Conservation (phyloP, 2,113 vertebrate genomes). For the Syngnathoides biaculeatus region DNA sequence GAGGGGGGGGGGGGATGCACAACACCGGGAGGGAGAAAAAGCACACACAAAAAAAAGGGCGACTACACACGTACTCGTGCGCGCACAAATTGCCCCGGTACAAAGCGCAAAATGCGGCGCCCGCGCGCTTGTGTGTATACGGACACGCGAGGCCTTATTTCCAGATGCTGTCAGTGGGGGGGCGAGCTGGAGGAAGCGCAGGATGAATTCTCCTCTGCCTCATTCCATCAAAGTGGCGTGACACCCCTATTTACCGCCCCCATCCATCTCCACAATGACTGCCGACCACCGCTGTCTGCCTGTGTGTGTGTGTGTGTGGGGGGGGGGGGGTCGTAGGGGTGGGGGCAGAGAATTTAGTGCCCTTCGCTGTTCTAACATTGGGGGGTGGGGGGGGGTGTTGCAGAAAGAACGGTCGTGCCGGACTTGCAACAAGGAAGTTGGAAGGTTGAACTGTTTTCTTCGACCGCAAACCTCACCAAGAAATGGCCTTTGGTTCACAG, state of each 20-base stretch:
- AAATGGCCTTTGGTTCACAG: too few species aligned
- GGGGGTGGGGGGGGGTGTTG: too few species aligned
- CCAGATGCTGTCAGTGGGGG: slow-evolving; percentile 67
- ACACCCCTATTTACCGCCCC: slow-evolving; percentile 71
- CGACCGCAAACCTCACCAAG: slow-evolving; percentile 21
- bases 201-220: slow-evolving; percentile 71
- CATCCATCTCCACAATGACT: slow-evolving; percentile 65
- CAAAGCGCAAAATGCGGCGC: slow-evolving; percentile 12
- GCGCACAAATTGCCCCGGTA: background rate
- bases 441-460: slow-evolving; percentile 20
- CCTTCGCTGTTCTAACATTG: slow-evolving; percentile 21
- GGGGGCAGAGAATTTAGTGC: slow-evolving; percentile 39
- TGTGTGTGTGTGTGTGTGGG: slow-evolving; percentile 20
- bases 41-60: slow-evolving; percentile 15
- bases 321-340: slow-evolving; percentile 32
- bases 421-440: slow-evolving; percentile 36
- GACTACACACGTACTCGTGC: background rate
- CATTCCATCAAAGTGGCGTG: slow-evolving; percentile 69
- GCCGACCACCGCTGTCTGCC: slow-evolving; percentile 40
- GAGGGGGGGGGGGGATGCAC: slow-evolving; percentile 41
- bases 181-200: slow-evolving; percentile 63
- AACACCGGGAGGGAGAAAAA: slow-evolving; percentile 23
- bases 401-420: slow-evolving; percentile 18
- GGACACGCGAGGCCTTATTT: slow-evolving; percentile 63
- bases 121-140: slow-evolving; percentile 38